Evolutionary conservation across 1,140 invertebrate genomes (phyloP), one percentile per base, ranked within the genome.

Genomic region (Ectropis grisescens): DNA sequence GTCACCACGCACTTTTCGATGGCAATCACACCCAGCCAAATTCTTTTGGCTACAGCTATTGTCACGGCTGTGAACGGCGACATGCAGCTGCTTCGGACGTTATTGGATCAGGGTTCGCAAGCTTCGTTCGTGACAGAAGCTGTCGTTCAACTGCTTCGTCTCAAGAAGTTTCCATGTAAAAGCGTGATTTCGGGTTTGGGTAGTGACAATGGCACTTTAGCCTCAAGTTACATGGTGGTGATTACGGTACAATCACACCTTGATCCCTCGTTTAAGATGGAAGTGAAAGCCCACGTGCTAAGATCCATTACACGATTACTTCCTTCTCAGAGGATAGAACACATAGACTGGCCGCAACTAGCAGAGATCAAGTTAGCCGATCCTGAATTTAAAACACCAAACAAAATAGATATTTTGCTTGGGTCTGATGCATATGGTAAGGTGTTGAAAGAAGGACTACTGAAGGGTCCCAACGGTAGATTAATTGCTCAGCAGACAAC

Each of bases 61-160:
- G 41, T 43, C 10, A 4, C 4, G 10, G 6, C 24, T 2, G 10
- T 4, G 24, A 4, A 26, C 10, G 24, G 24, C 2, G 4, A 33
- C 12, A 36, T 15, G 11, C 29, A 40, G 1, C 11, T 40, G 13
- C 30, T 22, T 27, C 32, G 37, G 13, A 37, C 33, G 2, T 22
- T 46, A 3, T 33, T 46, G 38, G 43, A 46, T 19, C 43, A 37
- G 33, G 43, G 43, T 8, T 46, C 43, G n/a, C 33, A 46, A n/a
- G 37, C 37, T 22, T 31, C 43, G n/a, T 46, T 46, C 14, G 29
- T 46, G 8, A 36, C 37, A 2, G 43, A 39, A 19, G 12, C 31
- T 10, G 3, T 33, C 7, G 43, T 40, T 24, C 33, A 40, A 16
- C 25, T 13, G 13, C 4, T 27, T n/a, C 2, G 35, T 11, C 23